Conservation (phyloP, 1,140 invertebrate genomes). For the Acromyrmex charruanus region DNA sequence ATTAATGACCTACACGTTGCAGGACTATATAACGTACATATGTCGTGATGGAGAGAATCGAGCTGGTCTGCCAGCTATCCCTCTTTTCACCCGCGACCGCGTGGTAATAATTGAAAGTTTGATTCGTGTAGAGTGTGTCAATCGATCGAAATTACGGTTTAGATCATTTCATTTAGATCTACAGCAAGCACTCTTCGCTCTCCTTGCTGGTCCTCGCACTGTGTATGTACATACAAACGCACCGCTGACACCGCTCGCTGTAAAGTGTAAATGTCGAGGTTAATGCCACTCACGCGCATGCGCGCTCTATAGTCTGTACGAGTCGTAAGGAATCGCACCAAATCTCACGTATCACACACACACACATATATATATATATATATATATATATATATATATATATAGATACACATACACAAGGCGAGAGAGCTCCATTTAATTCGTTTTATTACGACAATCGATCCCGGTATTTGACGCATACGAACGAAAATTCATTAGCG, state of each 20-base stretch:
- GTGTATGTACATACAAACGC: background rate
- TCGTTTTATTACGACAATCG: slow-evolving; percentile 30
- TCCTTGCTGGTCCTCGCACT: too few species aligned
- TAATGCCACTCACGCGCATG: slow-evolving; percentile 27
- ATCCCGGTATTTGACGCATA: background rate
- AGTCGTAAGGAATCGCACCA: background rate
- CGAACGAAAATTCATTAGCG: background rate
- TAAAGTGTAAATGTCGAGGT: background rate
- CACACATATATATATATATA: background rate
- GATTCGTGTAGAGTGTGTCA: background rate
- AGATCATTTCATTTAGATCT: too few species aligned
- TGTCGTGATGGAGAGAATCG: background rate
- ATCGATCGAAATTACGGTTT: background rate
- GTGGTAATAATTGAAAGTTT: background rate
- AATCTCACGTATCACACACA: background rate
- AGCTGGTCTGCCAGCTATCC: too few species aligned
- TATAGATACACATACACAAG: too few species aligned
- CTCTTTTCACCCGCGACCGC: background rate
- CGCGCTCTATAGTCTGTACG: background rate
- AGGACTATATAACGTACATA: slow-evolving; percentile 54
- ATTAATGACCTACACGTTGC: slow-evolving; percentile 64
- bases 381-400: background rate
- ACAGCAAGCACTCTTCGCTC: background rate
- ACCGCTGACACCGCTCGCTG: too few species aligned
- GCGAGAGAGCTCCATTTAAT: background rate